phyloP scores from a whole-genome alignment of 2,797 vertebrate species.

The Trachops cirrhosus region DNA sequence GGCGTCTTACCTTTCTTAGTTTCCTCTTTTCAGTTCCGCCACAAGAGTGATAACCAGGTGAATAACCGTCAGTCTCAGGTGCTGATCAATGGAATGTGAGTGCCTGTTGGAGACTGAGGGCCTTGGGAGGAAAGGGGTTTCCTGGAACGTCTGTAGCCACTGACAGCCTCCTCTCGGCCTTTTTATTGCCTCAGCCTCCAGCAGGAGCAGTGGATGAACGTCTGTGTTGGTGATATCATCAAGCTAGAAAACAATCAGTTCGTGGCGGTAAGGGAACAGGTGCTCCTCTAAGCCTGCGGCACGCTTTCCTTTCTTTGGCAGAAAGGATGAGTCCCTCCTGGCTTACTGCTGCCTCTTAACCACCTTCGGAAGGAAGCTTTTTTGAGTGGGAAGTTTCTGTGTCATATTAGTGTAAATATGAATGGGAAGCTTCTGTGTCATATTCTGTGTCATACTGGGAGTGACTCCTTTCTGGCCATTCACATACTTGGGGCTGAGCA shows the following conservation, averaged over 20 bases:
- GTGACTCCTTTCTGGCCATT: background rate
- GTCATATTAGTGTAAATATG: background rate
- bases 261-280: conserved; percentile 88
- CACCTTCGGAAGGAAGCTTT: background rate
- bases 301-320: background rate
- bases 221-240: conserved; percentile 95
- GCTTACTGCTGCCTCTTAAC: background rate
- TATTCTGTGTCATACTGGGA: too few species aligned
- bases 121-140: background rate
- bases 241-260: conserved; percentile 97
- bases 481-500: background rate
- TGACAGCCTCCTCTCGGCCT: background rate
- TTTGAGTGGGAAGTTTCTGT: background rate
- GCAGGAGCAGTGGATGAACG: conserved; percentile 96
- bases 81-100: conserved; percentile 93
- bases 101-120: conserved; percentile 34
- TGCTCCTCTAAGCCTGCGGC: background rate
- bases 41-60: conserved; percentile 97
- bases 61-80: conserved; percentile 97
- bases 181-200: conserved; percentile 84
- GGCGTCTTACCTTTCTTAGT: background rate
- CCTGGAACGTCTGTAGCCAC: background rate
- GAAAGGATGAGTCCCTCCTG: background rate
- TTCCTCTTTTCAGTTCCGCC: conserved; percentile 89
- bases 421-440: background rate